Evolutionary conservation across 1,140 invertebrate genomes (phyloP).

Genomic region (Drosophila subpulchrella): DNA sequence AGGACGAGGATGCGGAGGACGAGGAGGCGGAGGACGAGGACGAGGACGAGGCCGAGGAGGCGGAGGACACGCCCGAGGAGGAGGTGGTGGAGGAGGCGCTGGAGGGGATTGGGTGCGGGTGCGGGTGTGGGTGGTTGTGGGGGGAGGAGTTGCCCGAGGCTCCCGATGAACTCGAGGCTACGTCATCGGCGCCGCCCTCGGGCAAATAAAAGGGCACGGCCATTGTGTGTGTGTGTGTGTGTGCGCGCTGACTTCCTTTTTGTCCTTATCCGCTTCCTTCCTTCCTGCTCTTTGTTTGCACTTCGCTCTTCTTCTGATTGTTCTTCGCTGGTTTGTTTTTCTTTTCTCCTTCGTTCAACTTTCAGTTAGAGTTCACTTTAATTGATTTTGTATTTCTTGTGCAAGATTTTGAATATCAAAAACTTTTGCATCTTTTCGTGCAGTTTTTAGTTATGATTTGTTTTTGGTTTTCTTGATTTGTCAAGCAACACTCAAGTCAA

Average conservation of each 20-base stretch:
- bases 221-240: conserved; percentile 60
- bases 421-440: conserved; percentile 74
- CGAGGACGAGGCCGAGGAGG: conserved; percentile 57
- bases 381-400: conserved; percentile 80
- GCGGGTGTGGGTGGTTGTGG: conserved; percentile 12
- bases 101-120: conserved; percentile 17
- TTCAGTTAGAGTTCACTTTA: conserved; percentile 61
- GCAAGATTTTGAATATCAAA: conserved; percentile 74
- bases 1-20: conserved; percentile 60
- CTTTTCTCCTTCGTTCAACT: conserved; percentile 24
- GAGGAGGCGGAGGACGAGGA: conserved; percentile 58
- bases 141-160: conserved; percentile 60
- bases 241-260: conserved; percentile 23
- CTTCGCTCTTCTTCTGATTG: conserved; percentile 32
- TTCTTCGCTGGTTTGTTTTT: conserved; percentile 35
- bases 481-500: conserved; percentile 48
- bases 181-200: conserved; percentile 77
- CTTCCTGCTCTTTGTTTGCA: conserved; percentile 36
- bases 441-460: conserved; percentile 43
- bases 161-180: conserved; percentile 67
- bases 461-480: conserved; percentile 31
- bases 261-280: conserved; percentile 36
- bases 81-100: conserved; percentile 59
- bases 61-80: conserved; percentile 57
- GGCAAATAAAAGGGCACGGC: conserved; percentile 84